Evolutionary conservation across 2,888 invertebrate species (phyloP), one percentile per base, ranked within the genome.

Genomic region (Hirtodrosophila cameraria): DNA sequence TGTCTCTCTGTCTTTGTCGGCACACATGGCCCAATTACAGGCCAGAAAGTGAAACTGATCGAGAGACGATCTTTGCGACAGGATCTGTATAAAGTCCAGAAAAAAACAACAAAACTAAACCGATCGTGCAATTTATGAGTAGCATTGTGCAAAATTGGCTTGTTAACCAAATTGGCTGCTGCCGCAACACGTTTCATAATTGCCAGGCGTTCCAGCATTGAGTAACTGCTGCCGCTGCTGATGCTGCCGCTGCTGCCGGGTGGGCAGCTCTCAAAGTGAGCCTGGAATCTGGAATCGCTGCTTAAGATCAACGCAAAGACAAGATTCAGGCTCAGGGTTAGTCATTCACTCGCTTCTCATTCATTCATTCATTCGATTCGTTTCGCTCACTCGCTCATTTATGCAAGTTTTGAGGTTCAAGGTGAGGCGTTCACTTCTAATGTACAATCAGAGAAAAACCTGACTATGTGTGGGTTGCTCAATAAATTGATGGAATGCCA

Each of bases 91-190:
- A 31, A 20, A 33, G 25, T 30, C 42, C 39, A 38, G 42, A 20
- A 35, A 30, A 53, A n/a, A n/a, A n/a, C n/a, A n/a, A n/a, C n/a
- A n/a, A n/a, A n/a, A n/a, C n/a, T 55, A 33, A 9, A 20, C n/a
- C 23, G 54, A 45, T 52, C 46, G 31, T 59, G 71, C 63, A 66
- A 62, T 63, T 70, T 77, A 71, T 60, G 78, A 28, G 66, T 31
- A 31, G 70, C 58, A 66, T 60, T 55, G 50, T 62, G 58, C 73
- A 46, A 78, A 85, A 80, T 84, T 86, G 80, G 69, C 82, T 87
- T 79, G 86, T 82, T 82, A 87, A 75, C 80, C 83, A 82, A 87
- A 82, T 87, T 82, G 74, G 59, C 58, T 60, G 74, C 82, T 38
- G 75, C 74, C 38, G 58, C 83, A 85, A 75, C 83, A 71, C 74